A percentile compares a stretch with the other conserved stretches of the same genome.
phyloP scores from a whole-genome alignment of 2,888 invertebrate species.

The Tiphia femorata region DNA sequence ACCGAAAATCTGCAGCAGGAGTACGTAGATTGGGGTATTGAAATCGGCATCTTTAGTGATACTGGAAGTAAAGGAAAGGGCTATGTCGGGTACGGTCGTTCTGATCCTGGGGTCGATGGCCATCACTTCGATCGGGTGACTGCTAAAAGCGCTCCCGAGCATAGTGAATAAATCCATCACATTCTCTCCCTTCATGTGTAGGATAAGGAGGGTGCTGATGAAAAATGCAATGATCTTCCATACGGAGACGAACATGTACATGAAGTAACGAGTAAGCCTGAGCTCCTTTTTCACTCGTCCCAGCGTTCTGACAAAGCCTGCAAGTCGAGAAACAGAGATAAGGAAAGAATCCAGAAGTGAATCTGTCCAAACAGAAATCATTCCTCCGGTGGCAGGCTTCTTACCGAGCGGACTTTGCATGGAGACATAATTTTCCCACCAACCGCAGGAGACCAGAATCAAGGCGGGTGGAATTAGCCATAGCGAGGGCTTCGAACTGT shows the following conservation, averaged over 20 bases:
- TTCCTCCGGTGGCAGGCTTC: background rate
- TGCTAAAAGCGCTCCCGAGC: constrained; percentile 81
- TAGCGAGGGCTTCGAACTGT: constrained; percentile 77
- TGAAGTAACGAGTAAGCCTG: constrained; percentile 86
- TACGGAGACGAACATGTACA: constrained; percentile 88
- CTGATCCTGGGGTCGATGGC: constrained; percentile 72
- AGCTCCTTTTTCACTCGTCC: constrained; percentile 86
- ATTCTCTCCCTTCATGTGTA: constrained; percentile 82
- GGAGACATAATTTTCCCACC: constrained; percentile 99
- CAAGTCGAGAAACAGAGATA: no score
- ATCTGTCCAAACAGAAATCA: background rate
- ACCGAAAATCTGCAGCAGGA: constrained; percentile 84
- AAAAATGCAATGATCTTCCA: constrained; percentile 93
- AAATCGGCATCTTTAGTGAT: constrained; percentile 75
- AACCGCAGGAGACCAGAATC: constrained; percentile 89
- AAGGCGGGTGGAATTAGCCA: constrained; percentile 91
- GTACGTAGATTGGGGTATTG: constrained; percentile 81
- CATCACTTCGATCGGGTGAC: constrained; percentile 83
- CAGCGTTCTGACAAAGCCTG: constrained; percentile 79
- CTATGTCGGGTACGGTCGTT: constrained; percentile 76
- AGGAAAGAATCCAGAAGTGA: no score
- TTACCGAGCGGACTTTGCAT: constrained; percentile 85
- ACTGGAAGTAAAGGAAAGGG: constrained; percentile 71
- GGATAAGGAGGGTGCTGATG: constrained; percentile 79
- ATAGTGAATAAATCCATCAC: constrained; percentile 83